Evolutionary conservation across 2,113 vertebrate species (phyloP).

Genomic region (Saccopteryx bilineata): DNA sequence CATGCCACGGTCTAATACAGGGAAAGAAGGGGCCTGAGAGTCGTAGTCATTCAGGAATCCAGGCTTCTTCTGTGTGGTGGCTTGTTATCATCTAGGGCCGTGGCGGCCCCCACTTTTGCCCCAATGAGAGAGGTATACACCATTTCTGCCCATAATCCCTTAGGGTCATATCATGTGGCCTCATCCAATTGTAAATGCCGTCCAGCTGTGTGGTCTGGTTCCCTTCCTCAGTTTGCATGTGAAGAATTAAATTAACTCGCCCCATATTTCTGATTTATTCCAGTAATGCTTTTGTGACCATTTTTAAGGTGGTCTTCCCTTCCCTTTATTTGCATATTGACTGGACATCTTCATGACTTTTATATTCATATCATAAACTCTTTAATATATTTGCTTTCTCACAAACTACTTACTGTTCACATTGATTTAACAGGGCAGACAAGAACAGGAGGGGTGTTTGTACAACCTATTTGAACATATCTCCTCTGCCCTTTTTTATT

Average conservation of each 20-base stretch:
- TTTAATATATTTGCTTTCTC: neutral
- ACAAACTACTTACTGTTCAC: neutral
- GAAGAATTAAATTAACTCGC: neutral
- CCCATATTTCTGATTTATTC: neutral
- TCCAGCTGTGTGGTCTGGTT: neutral
- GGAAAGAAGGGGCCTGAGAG: neutral
- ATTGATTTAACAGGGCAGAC: neutral
- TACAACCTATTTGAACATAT: neutral
- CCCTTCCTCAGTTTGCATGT: neutral
- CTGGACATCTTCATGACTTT: neutral
- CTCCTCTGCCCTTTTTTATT: neutral
- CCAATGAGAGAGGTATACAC: neutral
- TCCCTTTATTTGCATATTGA: neutral
- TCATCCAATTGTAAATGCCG: neutral
- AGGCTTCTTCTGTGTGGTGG: neutral
- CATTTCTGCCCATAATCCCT: neutral
- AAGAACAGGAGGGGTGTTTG: neutral
- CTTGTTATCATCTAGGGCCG: neutral
- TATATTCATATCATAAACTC: neutral
- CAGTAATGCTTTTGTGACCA: neutral
- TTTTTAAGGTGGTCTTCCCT: neutral
- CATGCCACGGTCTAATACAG: neutral
- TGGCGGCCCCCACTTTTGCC: neutral
- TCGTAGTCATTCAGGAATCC: neutral
- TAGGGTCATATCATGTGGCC: neutral